Conservation (phyloP, 1,140 invertebrate species). For the Brachystomella parvula region DNA sequence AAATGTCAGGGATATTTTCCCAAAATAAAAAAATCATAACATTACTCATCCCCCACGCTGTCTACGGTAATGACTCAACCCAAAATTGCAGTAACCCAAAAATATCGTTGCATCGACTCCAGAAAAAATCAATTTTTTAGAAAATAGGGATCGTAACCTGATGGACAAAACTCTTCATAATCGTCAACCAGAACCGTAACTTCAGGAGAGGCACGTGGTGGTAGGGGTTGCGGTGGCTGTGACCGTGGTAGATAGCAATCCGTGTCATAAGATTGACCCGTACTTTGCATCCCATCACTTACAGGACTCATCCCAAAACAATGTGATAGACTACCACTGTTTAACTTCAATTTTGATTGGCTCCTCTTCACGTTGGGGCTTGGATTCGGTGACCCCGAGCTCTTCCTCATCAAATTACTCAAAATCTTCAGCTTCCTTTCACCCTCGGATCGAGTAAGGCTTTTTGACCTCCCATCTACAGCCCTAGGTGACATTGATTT, state of each 20-base stretch:
- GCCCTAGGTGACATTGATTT: too few relatives aligned
- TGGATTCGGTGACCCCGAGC: background rate
- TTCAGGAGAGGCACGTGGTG: background rate
- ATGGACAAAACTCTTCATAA: conserved; percentile 1
- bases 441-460: background rate
- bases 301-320: background rate
- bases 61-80: too few relatives aligned
- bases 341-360: background rate
- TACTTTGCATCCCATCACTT: background rate
- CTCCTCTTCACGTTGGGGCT: background rate
- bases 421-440: background rate
- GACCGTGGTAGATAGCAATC: background rate
- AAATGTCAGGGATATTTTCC: too few relatives aligned
- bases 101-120: too few relatives aligned
- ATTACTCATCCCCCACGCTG: too few relatives aligned
- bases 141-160: conserved; percentile 4
- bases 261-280: too few relatives aligned
- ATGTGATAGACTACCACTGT: background rate
- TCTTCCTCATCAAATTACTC: background rate
- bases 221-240: background rate
- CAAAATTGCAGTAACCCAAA: too few relatives aligned
- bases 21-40: too few relatives aligned
- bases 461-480: background rate
- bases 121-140: too few relatives aligned
- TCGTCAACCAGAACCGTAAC: background rate